A percentile compares a stretch with the other conserved stretches of the same genome.
Conservation (phyloP, 2,888 invertebrate genomes). For the Nymphalis polychloros region DNA sequence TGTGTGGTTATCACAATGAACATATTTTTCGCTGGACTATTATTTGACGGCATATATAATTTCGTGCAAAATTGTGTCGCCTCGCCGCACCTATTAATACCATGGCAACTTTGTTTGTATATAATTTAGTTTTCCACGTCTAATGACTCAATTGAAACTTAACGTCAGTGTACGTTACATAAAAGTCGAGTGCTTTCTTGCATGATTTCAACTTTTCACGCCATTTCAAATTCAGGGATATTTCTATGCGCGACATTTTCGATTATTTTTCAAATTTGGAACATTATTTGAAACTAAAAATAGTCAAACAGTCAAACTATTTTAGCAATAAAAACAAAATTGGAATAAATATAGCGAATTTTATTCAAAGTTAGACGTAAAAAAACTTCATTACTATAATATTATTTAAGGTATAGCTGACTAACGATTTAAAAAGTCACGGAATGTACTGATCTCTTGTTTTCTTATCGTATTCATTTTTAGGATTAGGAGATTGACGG, state of each 20-base stretch:
- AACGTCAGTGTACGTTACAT: slow-evolving; percentile 28
- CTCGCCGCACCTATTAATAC: slow-evolving; percentile 6
- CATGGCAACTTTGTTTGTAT: slow-evolving; percentile 22
- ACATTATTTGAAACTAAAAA: no score
- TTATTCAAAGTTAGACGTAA: no score
- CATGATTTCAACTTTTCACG: slow-evolving; percentile 61
- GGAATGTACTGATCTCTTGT: no score
- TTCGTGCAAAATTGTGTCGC: slow-evolving; percentile 9
- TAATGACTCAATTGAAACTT: slow-evolving; percentile 75
- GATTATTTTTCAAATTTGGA: no score
- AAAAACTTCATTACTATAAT: no score
- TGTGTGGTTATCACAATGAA: not conserved
- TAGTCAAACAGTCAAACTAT: no score
- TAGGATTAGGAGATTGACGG: no score
- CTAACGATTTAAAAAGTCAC: no score
- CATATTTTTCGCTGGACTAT: not conserved
- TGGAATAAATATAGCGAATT: no score
- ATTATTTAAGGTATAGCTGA: no score
- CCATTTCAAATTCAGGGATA: slow-evolving; percentile 37
- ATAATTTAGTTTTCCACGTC: slow-evolving; percentile 43
- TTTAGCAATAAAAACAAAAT: no score
- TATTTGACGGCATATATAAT: not conserved
- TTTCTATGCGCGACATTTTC: not conserved
- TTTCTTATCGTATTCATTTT: no score
- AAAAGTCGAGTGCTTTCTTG: slow-evolving; percentile 62